Evolutionary conservation across 2,888 invertebrate genomes (phyloP), one percentile per base, ranked within the genome.

Genomic region (Agapetus fuscipes): DNA sequence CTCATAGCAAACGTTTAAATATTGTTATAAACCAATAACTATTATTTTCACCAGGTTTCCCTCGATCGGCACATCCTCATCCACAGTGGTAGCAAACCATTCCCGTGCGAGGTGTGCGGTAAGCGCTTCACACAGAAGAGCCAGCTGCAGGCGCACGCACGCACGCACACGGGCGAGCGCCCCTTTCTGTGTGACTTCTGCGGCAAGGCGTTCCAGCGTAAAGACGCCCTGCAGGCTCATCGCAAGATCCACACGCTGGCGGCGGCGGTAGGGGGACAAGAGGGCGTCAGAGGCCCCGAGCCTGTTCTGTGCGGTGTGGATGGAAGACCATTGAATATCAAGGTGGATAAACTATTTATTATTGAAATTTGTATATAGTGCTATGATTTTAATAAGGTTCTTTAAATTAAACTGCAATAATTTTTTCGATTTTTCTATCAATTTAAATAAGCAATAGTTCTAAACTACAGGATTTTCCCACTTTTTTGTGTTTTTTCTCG

Each of bases 121-220:
- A 44, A 47, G 15, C 30, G 36, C 11, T 47, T 47, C 30, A 47
- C 44, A 3, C 47, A 44, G 11, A 44, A 45, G 13, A 39, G 42
- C 26, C 44, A 47, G 16, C 35, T 44, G 37, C 39, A 39, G 25
- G 44, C 44, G 2, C 47, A 47, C 17, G 37, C 34, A 1, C 37
- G 35, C 20, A 39, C 32, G 3, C 44, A 47, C 34, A 44, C 44
- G 3, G 39, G 34, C 3, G 41, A 44, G 13, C 50, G 48, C 17
- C 47, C 41, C 7, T 48, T 42, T 20, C 34, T 48, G 11, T 48
- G 48, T 16, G 45, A 48, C 26, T 41, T 44, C 15, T 48, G 48
- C 26, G 48, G 48, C 1, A 48, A 44, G 27, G 30, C 27, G 10
- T 44, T 48, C 14, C 41, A 41, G n/a, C 37, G 48, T 12, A 48